phyloP scores from a whole-genome alignment of 2,888 invertebrate species.

The Hydrotaea diabolus region DNA sequence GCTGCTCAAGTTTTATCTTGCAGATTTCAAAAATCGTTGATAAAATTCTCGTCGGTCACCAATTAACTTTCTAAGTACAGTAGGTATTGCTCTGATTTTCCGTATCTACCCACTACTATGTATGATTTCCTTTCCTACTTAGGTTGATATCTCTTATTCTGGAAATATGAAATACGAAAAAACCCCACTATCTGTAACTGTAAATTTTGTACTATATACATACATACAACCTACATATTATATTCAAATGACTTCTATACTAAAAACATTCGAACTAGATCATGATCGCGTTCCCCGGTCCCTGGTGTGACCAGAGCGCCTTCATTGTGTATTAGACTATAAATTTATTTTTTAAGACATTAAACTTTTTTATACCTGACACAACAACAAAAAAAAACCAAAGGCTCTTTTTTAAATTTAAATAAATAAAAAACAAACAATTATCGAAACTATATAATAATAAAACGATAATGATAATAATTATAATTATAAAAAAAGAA shows the following conservation, averaged over 20 bases:
- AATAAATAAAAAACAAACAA: not conserved
- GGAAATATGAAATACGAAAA: not conserved
- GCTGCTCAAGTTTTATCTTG: not conserved
- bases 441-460: constrained; percentile 21
- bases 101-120: not conserved
- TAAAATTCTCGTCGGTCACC: constrained; percentile 11
- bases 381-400: constrained; percentile 15
- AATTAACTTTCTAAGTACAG: too few relatives aligned
- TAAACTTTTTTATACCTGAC: constrained; percentile 64
- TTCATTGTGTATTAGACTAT: constrained; percentile 45
- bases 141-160: not conserved
- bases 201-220: constrained; percentile 66
- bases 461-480: constrained; percentile 26
- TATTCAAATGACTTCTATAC: constrained; percentile 9
- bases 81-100: too few relatives aligned
- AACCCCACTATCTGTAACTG: constrained; percentile 43
- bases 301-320: constrained; percentile 29
- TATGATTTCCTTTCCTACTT: too few relatives aligned
- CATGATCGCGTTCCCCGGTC: not conserved
- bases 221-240: not conserved
- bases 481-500: constrained; percentile 16
- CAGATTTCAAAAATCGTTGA: constrained; percentile 17
- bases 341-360: constrained; percentile 62
- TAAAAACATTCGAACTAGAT: constrained; percentile 21
- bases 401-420: constrained; percentile 29